phyloP scores from a whole-genome alignment of 2,888 invertebrate genomes.

The Chaitophorus viminalis region DNA sequence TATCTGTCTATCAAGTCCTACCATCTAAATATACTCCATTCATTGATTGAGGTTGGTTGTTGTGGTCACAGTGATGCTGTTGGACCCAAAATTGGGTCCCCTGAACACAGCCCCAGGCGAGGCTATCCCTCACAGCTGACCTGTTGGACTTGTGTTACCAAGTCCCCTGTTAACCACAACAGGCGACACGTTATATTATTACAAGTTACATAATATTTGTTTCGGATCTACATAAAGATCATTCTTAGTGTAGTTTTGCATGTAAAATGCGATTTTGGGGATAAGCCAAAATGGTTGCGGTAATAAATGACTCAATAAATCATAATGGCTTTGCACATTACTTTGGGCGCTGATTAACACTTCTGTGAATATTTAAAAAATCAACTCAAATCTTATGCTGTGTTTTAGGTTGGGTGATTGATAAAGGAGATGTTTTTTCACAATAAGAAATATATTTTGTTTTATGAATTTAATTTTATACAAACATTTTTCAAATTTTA shows the following conservation, averaged over 20 bases:
- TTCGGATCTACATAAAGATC: constrained; percentile 45
- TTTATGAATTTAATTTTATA: constrained; percentile 53
- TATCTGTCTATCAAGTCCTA: constrained; percentile 55
- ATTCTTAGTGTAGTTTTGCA: constrained; percentile 60
- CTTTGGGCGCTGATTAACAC: constrained; percentile 59
- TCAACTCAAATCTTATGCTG: constrained; percentile 53
- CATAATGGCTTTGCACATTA: constrained; percentile 58
- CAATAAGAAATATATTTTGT: constrained; percentile 38
- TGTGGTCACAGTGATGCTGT: constrained; percentile 67
- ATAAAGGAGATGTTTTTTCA: constrained; percentile 47
- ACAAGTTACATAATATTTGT: constrained; percentile 57
- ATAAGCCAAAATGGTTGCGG: constrained; percentile 55
- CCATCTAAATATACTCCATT: constrained; percentile 42
- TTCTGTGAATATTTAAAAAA: constrained; percentile 55
- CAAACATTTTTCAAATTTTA: constrained; percentile 26
- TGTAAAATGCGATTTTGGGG: constrained; percentile 60
- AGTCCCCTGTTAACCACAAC: constrained; percentile 63
- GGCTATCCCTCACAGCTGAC: constrained; percentile 64
- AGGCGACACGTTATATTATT: constrained; percentile 63
- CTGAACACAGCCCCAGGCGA: constrained; percentile 63
- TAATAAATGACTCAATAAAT: constrained; percentile 51
- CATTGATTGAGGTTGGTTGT: constrained; percentile 57
- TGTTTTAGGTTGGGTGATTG: constrained; percentile 61
- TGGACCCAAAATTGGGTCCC: constrained; percentile 63
- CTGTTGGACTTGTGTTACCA: constrained; percentile 63